Percentiles rank a stretch among this genome's conserved stretches.
Conservation (phyloP, 2,797 vertebrate genomes). For the Phrynocephalus forsythii region DNA sequence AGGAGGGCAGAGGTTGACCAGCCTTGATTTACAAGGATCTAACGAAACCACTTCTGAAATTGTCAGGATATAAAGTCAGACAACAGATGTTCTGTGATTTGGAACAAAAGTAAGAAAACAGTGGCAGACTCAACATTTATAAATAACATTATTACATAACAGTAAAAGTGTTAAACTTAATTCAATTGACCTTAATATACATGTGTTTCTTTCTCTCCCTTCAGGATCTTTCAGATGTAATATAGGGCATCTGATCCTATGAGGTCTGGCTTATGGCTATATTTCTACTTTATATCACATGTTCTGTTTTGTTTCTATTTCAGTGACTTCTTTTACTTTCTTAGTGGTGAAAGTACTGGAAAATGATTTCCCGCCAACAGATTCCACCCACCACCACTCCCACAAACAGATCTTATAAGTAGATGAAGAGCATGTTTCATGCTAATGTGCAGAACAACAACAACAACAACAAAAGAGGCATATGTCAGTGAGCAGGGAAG, state of each 20-base stretch:
- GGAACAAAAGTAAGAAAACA: neutral
- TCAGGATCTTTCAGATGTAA: neutral
- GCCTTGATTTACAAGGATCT: neutral
- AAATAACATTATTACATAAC: neutral
- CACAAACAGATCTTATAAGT: constrained; percentile 17
- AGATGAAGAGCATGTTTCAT: constrained; percentile 11
- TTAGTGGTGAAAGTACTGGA: neutral
- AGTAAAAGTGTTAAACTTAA: neutral
- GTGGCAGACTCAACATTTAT: neutral
- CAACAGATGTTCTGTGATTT: neutral
- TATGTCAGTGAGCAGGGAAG: neutral
- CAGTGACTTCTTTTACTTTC: constrained; percentile 1
- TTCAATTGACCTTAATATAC: neutral
- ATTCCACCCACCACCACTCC: constrained; percentile 33
- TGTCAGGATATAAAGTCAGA: neutral
- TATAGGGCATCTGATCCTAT: neutral
- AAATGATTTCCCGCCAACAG: constrained; percentile 2
- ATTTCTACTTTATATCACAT: constrained; percentile 6
- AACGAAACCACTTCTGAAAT: neutral
- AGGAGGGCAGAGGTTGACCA: neutral
- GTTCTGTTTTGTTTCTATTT: constrained; percentile 20
- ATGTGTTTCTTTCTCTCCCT: neutral
- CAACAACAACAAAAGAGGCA: neutral
- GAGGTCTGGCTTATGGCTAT: neutral
- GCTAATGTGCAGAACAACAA: neutral